These are phyloP conservation scores for Lethenteron camtschaticum DNA, from an alignment of 2,113 vertebrate species.

Conservation along the genomic window DNA sequence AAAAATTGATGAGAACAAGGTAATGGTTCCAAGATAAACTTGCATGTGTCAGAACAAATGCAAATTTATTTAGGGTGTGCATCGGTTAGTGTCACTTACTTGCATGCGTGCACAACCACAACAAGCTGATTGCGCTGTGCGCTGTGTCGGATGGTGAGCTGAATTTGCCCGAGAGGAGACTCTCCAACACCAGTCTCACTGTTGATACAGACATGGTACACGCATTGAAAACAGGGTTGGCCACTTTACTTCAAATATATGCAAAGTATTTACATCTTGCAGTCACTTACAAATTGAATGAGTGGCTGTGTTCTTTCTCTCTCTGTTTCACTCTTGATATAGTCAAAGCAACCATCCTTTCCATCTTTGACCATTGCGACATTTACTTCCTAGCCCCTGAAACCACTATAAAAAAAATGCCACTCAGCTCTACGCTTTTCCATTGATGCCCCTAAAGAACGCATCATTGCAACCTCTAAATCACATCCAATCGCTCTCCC, in stretches of 20 bases:
- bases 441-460: not conserved
- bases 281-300: not conserved
- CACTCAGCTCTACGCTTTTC: not conserved
- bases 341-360: not conserved
- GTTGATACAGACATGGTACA: conserved; percentile 13
- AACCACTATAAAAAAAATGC: not conserved
- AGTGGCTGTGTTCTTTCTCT: not conserved
- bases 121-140: conserved; percentile 79
- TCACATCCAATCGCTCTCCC: no score
- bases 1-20: no score
- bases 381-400: not conserved
- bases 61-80: no score
- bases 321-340: not conserved
- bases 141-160: conserved; percentile 66
- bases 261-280: not conserved
- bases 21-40: no score
- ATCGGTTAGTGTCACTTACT: conserved; percentile 24
- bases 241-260: not conserved
- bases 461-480: no score
- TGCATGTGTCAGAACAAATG: no score
- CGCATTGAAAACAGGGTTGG: not conserved
- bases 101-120: conserved; percentile 68
- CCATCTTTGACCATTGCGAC: not conserved
- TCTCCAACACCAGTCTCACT: conserved; percentile 54
- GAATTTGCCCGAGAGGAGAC: conserved; percentile 61